Evolutionary conservation across 2,797 vertebrate genomes (phyloP).

Genomic region (Heliangelus exortis): DNA sequence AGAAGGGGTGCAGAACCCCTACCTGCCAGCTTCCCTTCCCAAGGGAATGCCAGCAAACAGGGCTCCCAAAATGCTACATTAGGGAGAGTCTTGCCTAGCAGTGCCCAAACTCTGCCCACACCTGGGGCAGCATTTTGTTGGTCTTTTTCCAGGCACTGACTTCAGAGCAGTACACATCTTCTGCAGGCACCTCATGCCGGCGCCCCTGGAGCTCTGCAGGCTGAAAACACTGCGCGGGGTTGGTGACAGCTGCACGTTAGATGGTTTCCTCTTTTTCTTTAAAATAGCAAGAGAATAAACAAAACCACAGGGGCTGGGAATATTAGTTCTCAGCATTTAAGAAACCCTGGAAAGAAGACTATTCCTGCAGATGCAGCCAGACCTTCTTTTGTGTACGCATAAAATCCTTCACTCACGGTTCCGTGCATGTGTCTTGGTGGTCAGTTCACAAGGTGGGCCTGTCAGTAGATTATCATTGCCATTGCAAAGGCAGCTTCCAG

Average conservation of each 20-base stretch:
- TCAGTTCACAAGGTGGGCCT: background rate
- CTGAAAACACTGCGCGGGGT: background rate
- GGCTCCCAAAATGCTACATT: background rate
- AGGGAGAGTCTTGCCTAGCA: background rate
- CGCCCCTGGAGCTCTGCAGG: background rate
- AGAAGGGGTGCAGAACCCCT: background rate
- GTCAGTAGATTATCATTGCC: background rate
- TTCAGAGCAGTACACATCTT: background rate
- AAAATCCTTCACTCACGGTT: background rate
- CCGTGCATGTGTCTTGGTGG: background rate
- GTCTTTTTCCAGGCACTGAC: fast-evolving
- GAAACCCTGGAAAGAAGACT: background rate
- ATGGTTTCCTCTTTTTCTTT: background rate
- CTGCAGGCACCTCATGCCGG: background rate
- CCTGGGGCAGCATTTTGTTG: background rate
- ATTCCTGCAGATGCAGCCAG: background rate
- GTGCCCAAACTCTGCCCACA: fast-evolving
- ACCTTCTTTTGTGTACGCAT: no score
- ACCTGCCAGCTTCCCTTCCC: background rate
- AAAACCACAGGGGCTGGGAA: background rate
- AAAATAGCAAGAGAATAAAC: background rate
- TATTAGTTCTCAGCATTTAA: background rate
- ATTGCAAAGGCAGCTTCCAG: background rate
- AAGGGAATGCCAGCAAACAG: background rate
- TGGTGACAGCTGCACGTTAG: background rate